phyloP scores from a whole-genome alignment of 2,888 invertebrate species.

The Caenorhabditis panamensis region DNA sequence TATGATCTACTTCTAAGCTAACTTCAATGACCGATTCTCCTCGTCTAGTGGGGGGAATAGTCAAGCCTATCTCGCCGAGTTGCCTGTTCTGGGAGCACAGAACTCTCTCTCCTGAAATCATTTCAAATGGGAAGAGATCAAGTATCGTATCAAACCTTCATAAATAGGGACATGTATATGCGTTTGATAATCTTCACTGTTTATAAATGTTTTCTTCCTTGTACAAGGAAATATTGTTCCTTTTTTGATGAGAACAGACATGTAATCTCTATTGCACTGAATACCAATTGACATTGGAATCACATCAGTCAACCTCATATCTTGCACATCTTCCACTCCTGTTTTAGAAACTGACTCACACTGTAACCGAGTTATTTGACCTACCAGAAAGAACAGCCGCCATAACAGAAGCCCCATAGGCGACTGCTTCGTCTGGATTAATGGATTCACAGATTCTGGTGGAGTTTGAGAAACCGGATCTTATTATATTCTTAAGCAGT shows the following conservation, averaged over 20 bases:
- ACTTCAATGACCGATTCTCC: constrained; percentile 54
- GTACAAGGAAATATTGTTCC: constrained; percentile 46
- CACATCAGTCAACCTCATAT: constrained; percentile 54
- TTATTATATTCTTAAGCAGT: constrained; percentile 82
- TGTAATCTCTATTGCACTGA: constrained; percentile 58
- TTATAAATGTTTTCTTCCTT: constrained; percentile 49
- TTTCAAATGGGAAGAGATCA: not conserved
- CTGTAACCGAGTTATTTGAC: not conserved
- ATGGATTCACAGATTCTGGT: constrained; percentile 85
- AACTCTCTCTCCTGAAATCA: constrained; percentile 40
- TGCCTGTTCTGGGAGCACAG: constrained; percentile 45
- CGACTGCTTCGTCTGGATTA: constrained; percentile 95
- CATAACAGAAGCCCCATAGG: constrained; percentile 97
- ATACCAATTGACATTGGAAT: constrained; percentile 60
- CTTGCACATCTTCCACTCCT: constrained; percentile 61
- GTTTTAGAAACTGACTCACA: not conserved
- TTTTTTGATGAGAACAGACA: constrained; percentile 58
- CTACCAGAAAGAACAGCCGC: constrained; percentile 85
- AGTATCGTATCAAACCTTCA: constrained; percentile 40
- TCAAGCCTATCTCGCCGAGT: constrained; percentile 45
- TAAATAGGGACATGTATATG: constrained; percentile 47
- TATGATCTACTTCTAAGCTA: constrained; percentile 55
- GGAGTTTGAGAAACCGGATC: constrained; percentile 42
- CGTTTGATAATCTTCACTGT: constrained; percentile 56
- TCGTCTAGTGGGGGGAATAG: constrained; percentile 26